Evolutionary conservation across 1,140 invertebrate genomes (phyloP), one percentile per base, ranked within the genome.

Genomic region (Hycleus cichorii): DNA sequence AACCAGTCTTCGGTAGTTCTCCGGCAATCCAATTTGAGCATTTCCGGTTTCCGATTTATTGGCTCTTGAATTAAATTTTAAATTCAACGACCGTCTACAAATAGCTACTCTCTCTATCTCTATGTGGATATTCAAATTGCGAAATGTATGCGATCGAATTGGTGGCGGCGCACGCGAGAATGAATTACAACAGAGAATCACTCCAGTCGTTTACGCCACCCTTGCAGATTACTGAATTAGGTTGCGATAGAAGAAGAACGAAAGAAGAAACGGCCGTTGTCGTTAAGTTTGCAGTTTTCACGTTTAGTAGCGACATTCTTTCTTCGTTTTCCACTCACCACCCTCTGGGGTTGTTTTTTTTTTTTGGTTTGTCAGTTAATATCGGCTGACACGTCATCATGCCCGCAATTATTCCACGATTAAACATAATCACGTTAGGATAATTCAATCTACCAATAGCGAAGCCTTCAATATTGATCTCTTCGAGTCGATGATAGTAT

Each of bases 51-150:
- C 45, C 56, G 57, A 62, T 62, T 62, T 62, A 62, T 59, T 62
- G 57, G 57, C 54, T 39, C 52, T 50, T 50, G 57, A 58, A 62
- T 62, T 62, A 62, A 62, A 58, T 59, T 62, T 62, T 59, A 58
- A 62, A 55, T 61, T 58, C 55, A 49, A 53, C 55, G 55, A 57
- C 54, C 47, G 47, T 57, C 47, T 57, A 57, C 54, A 57, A 49
- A 57, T 49, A 57, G 54, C 32, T 44, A 27, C 7, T 18, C 18
- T 18, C 18, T 18, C 18, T 18, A 18, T 18, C 18, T 18, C 18
- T 18, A 18, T 18, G 18, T 43, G 54, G 48, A 49, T 57, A 57
- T 57, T 57, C 54, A 57, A 57, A 57, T 57, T 42, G 46, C 47
- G 47, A 57, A 18, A 57, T 57, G 43, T 48, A 57, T 57, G 46